Percentiles rank a stretch among this genome's conserved stretches.
phyloP scores from a whole-genome alignment of 2,888 invertebrate species.

The Glaucopsyche alexis region DNA sequence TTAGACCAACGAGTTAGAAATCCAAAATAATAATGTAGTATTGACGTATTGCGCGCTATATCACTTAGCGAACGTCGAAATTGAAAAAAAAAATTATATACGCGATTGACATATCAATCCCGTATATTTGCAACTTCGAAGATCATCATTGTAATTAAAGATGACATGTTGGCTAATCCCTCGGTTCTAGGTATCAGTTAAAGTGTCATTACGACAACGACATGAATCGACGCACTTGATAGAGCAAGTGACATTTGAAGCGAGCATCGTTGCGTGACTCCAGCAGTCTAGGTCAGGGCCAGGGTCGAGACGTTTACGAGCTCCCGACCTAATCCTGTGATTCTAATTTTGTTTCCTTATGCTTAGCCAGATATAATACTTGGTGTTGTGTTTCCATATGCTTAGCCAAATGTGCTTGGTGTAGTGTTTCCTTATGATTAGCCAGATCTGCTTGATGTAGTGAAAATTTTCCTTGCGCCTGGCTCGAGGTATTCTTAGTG shows the following conservation, averaged over 20 bases:
- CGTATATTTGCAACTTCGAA: too few species aligned
- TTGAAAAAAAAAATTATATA: too few species aligned
- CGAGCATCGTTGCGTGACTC: background rate
- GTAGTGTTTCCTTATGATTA: background rate
- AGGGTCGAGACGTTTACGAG: background rate
- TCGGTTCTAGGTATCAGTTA: constrained; percentile 6
- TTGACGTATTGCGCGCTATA: too few species aligned
- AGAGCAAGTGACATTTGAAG: background rate
- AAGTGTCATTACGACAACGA: constrained; percentile 6
- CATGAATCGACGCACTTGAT: background rate
- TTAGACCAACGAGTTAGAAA: too few species aligned
- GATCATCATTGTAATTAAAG: too few species aligned
- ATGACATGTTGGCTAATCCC: too few species aligned
- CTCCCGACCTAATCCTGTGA: background rate
- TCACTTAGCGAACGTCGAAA: too few species aligned
- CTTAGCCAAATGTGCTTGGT: background rate
- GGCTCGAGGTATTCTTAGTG: too few species aligned
- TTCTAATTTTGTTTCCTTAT: background rate
- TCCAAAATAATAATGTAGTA: too few species aligned
- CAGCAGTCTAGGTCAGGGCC: constrained; percentile 2
- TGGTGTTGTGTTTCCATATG: background rate
- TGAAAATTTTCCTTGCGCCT: background rate
- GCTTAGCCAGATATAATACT: background rate
- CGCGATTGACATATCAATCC: too few species aligned
- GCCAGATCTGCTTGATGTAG: too few species aligned